A percentile compares a stretch with the other conserved stretches of the same genome.
phyloP scores from a whole-genome alignment of 2,888 invertebrate species.

The Xestia c-nigrum region DNA sequence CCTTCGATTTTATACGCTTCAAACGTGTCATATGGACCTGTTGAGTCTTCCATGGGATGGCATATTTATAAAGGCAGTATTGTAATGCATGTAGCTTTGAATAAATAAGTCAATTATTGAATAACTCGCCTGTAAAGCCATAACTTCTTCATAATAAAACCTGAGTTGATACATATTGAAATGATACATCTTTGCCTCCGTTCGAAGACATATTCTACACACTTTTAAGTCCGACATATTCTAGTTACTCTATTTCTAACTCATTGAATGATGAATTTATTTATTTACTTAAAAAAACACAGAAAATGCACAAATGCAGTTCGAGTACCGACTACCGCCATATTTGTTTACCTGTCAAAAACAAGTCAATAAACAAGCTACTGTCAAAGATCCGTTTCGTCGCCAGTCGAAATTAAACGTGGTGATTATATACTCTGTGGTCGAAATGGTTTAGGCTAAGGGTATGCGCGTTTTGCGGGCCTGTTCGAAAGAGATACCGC shows the following conservation, averaged over 20 bases:
- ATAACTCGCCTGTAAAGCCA: conserved; percentile 74
- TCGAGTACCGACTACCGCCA: conserved; percentile 32
- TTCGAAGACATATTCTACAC: conserved; percentile 80
- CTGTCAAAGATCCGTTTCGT: no score
- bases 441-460: no score
- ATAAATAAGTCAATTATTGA: background rate
- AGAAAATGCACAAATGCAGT: conserved; percentile 6
- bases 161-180: conserved; percentile 75
- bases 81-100: background rate
- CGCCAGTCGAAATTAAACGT: no score
- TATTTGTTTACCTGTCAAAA: conserved; percentile 60
- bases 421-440: no score
- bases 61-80: background rate
- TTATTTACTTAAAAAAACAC: background rate
- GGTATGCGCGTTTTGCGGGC: no score
- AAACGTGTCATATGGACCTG: background rate
- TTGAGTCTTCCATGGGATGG: background rate
- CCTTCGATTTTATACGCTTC: background rate
- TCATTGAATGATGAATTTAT: background rate
- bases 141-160: conserved; percentile 81
- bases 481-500: no score
- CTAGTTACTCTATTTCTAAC: conserved; percentile 5
- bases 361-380: conserved; percentile 35
- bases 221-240: conserved; percentile 76
- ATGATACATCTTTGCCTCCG: conserved; percentile 76